Conservation (phyloP, 2,797 vertebrate genomes). For the Orientallactaga sibirica region DNA sequence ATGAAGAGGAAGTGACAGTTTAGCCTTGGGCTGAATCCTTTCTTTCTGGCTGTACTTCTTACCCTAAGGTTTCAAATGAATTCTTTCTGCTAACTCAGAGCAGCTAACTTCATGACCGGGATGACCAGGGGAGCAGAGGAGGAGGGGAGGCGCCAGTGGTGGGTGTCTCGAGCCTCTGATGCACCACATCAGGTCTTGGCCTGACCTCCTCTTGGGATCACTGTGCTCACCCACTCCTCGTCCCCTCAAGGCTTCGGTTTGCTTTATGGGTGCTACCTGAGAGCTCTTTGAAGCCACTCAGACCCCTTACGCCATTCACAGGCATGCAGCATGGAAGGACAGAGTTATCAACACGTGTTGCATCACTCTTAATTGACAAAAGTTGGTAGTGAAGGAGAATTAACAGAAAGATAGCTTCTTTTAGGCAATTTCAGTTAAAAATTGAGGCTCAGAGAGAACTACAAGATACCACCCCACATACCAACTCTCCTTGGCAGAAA, state of each 20-base stretch:
- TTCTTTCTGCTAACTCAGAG: neutral
- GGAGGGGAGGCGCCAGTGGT: neutral
- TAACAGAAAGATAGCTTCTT: too few relatives aligned
- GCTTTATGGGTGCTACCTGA: neutral
- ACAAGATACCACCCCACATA: too few relatives aligned
- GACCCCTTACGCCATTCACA: neutral
- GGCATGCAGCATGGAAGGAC: neutral
- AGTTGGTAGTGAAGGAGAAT: neutral
- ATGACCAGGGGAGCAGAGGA: neutral
- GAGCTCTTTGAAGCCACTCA: neutral
- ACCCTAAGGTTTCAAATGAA: neutral
- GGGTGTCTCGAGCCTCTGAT: neutral
- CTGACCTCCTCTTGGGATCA: neutral
- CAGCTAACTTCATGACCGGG: neutral
- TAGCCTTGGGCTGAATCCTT: neutral
- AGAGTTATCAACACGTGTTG: neutral
- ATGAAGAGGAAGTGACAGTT: neutral
- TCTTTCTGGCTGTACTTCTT: slow-evolving; percentile 14
- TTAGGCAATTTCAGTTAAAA: too few relatives aligned
- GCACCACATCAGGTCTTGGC: neutral
- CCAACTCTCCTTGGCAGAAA: too few relatives aligned
- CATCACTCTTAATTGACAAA: neutral
- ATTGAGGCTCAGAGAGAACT: too few relatives aligned
- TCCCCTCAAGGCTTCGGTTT: neutral
- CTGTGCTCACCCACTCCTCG: neutral